Base-by-base conservation (phyloP, 2,888 invertebrate species). In the Drosophila dives region DNA sequence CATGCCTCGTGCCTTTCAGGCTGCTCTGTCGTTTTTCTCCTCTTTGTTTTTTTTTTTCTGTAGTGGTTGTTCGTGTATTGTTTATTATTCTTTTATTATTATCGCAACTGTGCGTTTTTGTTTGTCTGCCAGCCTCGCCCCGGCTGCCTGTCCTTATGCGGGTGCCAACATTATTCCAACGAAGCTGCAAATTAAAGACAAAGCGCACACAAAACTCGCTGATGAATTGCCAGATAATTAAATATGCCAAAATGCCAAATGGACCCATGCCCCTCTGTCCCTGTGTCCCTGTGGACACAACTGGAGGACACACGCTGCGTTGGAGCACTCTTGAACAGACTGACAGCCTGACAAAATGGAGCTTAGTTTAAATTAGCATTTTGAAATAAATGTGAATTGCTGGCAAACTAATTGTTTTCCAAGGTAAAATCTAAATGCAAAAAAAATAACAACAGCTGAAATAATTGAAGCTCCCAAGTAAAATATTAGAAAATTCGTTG, bases 81-180 rank as follows among this genome's bases (percentile, higher is more conserved):
- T 90, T 86, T 90, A 83, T 90, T 81, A 67, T 74, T 45, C 72
- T 83, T 81, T 86, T 81, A 88, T 83, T 75, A 77, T 80, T 82
- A 80, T 89, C 75, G 80, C 76, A 71, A 51, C 69, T 68, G 71
- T 83, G 64, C 58, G 72, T 38, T 76, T 69, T 59, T 66, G 65
- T 66, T 63, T 61, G 42, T 32, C 34, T 45, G 1, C 20, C 45
- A 45, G 7, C 45, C 45, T 38, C 17, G 0, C 8, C 7, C 8
- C 7, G 36, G 48, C 50, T 58, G 20, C 11, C 70, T 56, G 61
- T 32, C 50, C 49, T 68, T 69, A 69, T 77, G 75, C 64, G 76
- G 77, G 63, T 36, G 50, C 77, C 78, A 29, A 29, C 29, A 66
- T 81, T 78, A 78, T 71, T 71, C 60, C 48, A 67, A 53, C 50